These are phyloP conservation scores for Yoshiicerus persimilis DNA, from an alignment of 1,140 invertebrate species.

Conservation along the genomic window DNA sequence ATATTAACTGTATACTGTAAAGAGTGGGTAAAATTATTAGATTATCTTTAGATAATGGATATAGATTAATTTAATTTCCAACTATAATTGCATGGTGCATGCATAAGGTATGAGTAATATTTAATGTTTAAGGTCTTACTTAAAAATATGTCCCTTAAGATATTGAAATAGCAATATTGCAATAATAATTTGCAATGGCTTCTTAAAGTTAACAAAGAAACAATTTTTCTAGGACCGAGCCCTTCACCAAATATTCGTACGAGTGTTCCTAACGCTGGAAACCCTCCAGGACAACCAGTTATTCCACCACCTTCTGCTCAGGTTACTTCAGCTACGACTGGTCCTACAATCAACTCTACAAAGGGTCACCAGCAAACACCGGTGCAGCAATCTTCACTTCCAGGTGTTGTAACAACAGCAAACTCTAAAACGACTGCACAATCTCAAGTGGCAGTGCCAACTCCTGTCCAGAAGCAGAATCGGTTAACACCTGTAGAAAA, in stretches of 20 bases:
- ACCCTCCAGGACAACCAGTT: not conserved
- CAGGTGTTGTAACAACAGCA: not conserved
- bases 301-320: not conserved
- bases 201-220: not conserved
- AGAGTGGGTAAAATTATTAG: no score
- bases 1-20: no score
- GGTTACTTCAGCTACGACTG: not conserved
- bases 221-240: not conserved
- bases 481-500: constrained; percentile 61
- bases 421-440: not conserved
- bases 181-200: no score
- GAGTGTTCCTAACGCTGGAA: not conserved
- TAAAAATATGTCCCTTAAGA: no score
- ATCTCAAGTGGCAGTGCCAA: not conserved
- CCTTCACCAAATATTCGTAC: not conserved
- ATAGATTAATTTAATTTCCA: no score
- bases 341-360: not conserved
- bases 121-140: no score
- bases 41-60: no score
- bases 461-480: constrained; percentile 63
- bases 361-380: not conserved
- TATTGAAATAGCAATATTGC: no score
- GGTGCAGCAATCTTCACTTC: not conserved
- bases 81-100: no score
- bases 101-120: no score